Conservation (phyloP, 2,113 vertebrate species). For the Cisticola juncidis region DNA sequence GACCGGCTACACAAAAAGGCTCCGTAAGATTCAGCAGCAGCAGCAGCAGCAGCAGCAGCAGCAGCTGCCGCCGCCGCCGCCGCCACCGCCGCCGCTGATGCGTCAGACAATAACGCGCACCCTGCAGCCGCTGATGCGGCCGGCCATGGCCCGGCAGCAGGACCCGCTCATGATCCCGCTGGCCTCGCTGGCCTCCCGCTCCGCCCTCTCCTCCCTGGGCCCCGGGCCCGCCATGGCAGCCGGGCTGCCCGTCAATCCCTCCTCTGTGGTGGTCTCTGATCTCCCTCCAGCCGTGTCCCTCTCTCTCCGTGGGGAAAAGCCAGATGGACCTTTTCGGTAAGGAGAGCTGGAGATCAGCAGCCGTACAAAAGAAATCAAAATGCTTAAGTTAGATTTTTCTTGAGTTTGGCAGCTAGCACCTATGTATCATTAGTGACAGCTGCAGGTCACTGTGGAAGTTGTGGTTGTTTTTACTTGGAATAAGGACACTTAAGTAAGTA, state of each 20-base stretch:
- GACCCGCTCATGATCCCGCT: conserved; percentile 83
- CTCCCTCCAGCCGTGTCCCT: conserved; percentile 73
- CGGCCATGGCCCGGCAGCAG: conserved; percentile 81
- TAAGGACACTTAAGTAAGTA: neutral
- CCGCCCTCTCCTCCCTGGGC: conserved; percentile 54
- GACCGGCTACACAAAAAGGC: conserved; percentile 81
- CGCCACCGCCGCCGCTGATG: neutral
- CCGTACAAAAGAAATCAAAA: neutral
- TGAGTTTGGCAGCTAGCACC: neutral
- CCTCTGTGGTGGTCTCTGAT: conserved; percentile 65
- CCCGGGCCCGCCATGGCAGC: conserved; percentile 50
- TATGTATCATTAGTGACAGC: neutral
- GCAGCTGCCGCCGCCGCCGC: neutral
- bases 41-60: conserved; percentile 2
- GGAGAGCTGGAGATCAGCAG: conserved; percentile 29
- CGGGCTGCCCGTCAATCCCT: conserved; percentile 52
- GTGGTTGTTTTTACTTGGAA: neutral
- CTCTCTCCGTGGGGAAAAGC: conserved; percentile 75
- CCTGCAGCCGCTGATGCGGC: conserved; percentile 67
- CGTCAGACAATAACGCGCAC: conserved; percentile 68
- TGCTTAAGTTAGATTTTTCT: neutral
- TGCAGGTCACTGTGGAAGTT: neutral
- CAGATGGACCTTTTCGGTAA: conserved; percentile 78
- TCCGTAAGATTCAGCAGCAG: conserved; percentile 73
- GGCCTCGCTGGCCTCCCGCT: conserved; percentile 66